Evolutionary conservation across 1,140 invertebrate species (phyloP), one percentile per base, ranked within the genome.

Genomic region (Heterodera carotae): DNA sequence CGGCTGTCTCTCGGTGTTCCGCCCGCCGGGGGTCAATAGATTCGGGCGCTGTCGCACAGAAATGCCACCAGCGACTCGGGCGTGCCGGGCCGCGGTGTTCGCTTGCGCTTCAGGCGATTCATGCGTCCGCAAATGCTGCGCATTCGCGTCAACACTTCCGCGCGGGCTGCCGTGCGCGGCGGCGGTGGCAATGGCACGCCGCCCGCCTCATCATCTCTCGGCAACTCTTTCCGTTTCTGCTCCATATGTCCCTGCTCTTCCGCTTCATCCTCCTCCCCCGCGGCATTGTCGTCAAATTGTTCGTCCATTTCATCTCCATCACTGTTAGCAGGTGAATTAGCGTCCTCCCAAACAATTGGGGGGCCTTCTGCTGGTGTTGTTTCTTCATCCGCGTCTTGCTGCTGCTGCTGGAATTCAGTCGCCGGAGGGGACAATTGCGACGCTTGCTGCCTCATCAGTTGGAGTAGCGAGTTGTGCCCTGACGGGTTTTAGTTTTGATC

Each of bases 1-100:
- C 39, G 7, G 39, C 15, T 12, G 7, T 43, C 39, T 43, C 39
- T 43, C n/a, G n/a, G n/a, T 43, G 39, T 22, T 5, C 48, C 48
- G 48, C 22, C 48, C 22, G 48, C 15, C 48, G 4, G 15, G 4
- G n/a, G 8, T 74, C 72, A 59, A 25, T 29, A 64, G 25, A 74
- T 29, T 31, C 64, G 66, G 10, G 72, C 33, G 56, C 56, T 74
- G 36, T 43, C 27, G 56, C 72, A 74, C 25, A 74, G 15, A 25
- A 66, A 74, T 18, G 72, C 72, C 2, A 74, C 72, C 33, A 74
- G 27, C 59, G 72, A 74, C 59, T 74, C 72, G 15, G 72, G 72
- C 2, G 72, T 66, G 34, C 72, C 72, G 1, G 72, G 72, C 36
- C 59, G 59, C 64, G 72, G 72, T 18, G 72, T 62, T 27, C 72